Evolutionary conservation across 2,113 vertebrate species (phyloP).

Genomic region (Macaca nemestrina): DNA sequence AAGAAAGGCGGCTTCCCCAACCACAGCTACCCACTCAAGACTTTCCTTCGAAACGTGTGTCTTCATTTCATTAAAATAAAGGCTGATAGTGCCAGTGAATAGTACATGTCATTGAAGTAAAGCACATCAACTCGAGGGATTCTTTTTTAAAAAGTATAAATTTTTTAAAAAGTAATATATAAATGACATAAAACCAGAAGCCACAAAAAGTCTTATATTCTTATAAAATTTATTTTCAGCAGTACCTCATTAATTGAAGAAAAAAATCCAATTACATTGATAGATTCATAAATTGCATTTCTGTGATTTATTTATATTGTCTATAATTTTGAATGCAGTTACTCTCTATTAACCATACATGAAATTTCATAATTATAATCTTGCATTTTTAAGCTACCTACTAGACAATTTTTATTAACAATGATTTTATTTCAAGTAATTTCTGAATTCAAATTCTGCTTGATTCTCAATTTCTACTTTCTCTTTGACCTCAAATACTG

Average conservation of each 20-base stretch:
- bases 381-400: background rate
- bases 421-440: background rate
- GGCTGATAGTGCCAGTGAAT: background rate
- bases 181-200: background rate
- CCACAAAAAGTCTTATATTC: background rate
- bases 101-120: background rate
- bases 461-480: background rate
- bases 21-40: fast-evolving
- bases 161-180: too few relatives aligned
- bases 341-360: background rate
- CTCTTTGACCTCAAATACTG: background rate
- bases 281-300: background rate
- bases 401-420: background rate
- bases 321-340: background rate
- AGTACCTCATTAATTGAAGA: background rate
- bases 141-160: background rate
- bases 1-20: background rate
- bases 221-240: background rate
- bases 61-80: background rate
- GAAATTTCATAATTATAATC: background rate
- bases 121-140: background rate
- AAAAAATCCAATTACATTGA: background rate
- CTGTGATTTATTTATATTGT: background rate
- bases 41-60: background rate
- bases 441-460: conserved; percentile 17